A percentile compares a stretch with the other conserved stretches of the same genome.
Evolutionary conservation across 2,113 vertebrate species (phyloP).

Genomic region (Meriones unguiculatus): DNA sequence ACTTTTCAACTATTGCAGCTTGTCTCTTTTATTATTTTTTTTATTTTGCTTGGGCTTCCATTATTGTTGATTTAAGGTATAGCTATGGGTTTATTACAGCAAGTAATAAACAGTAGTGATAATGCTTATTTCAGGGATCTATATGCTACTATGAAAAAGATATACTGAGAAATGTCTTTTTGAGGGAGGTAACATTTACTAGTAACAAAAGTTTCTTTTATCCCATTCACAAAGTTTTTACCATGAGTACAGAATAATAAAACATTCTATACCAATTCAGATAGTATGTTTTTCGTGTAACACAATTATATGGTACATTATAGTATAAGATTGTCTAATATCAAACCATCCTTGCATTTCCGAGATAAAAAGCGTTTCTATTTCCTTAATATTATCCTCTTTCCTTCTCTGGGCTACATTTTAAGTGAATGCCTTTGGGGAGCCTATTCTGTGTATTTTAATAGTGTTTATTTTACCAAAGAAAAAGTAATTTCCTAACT

Average conservation of each 20-base stretch:
- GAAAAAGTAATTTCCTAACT: neutral
- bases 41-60: neutral
- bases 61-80: neutral
- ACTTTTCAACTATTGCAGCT: neutral
- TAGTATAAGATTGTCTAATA: neutral
- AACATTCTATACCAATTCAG: neutral
- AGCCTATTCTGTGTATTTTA: neutral
- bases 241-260: neutral
- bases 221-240: neutral
- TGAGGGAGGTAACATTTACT: neutral
- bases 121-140: neutral
- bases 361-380: neutral
- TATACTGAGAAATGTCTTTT: neutral
- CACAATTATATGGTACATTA: neutral
- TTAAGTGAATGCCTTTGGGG: neutral
- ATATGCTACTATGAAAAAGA: neutral
- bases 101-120: neutral
- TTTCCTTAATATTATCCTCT: neutral
- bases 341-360: neutral
- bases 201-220: neutral
- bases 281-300: neutral
- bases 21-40: neutral
- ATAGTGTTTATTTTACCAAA: neutral
- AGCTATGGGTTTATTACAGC: neutral
- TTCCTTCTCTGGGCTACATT: slow-evolving; percentile 2